Evolutionary conservation across 2,888 invertebrate species (phyloP).

Genomic region (Acanthococcus lagerstroemiae): DNA sequence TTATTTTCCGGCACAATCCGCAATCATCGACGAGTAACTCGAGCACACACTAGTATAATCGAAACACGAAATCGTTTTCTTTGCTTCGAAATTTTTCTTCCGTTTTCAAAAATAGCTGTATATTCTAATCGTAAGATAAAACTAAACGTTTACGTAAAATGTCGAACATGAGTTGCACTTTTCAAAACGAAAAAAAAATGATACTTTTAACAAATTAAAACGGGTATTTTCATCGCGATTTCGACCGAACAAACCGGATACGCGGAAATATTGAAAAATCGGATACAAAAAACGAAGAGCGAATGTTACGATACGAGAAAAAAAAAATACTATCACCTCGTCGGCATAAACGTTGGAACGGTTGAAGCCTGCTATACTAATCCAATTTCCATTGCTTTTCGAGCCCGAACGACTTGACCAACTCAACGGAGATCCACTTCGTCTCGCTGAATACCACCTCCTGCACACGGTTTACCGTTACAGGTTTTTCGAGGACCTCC

Average conservation of each 20-base stretch:
- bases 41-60: constrained; percentile 2
- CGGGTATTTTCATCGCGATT: background rate
- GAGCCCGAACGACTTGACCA: constrained; percentile 21
- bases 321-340: no score
- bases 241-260: background rate
- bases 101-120: background rate
- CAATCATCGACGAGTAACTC: background rate
- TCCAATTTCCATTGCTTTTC: constrained; percentile 19
- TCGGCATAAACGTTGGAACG: background rate
- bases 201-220: background rate
- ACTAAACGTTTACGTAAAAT: background rate
- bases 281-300: no score
- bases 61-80: background rate
- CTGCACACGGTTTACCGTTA: constrained; percentile 13
- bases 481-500: constrained; percentile 22
- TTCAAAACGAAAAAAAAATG: background rate
- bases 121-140: background rate
- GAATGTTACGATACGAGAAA: no score
- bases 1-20: background rate
- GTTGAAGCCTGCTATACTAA: constrained; percentile 16
- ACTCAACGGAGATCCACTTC: constrained; percentile 24
- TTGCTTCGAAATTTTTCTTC: background rate
- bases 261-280: background rate
- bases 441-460: constrained; percentile 7
- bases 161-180: background rate